Evolutionary conservation across 1,140 invertebrate genomes (phyloP).

Genomic region (Diuraphis noxia): DNA sequence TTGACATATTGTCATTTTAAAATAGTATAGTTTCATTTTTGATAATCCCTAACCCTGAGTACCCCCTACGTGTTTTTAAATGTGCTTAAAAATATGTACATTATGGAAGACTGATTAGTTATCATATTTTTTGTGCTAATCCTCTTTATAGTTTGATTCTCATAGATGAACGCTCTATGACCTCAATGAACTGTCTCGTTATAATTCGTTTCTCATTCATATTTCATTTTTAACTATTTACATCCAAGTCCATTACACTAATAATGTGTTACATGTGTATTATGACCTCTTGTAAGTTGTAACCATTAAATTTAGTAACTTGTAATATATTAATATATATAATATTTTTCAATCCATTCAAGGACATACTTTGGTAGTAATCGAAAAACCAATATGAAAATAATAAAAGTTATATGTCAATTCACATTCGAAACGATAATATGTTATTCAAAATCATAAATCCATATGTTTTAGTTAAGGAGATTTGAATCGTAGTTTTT

Average conservation of each 20-base stretch:
- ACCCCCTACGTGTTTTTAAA: background rate
- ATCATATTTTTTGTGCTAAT: conserved; percentile 16
- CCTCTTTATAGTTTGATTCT: conserved; percentile 19
- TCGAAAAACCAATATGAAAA: background rate
- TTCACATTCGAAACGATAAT: background rate
- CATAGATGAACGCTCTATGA: background rate
- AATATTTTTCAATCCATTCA: background rate
- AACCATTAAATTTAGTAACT: background rate
- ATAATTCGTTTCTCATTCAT: conserved; percentile 23
- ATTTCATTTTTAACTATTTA: conserved; percentile 8
- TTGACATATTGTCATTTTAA: background rate
- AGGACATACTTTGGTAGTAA: background rate
- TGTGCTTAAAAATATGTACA: background rate
- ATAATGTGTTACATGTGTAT: conserved; percentile 21
- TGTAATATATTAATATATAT: background rate
- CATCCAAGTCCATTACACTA: background rate
- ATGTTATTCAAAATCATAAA: background rate
- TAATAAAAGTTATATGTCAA: background rate
- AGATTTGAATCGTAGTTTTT: background rate
- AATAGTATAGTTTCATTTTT: background rate
- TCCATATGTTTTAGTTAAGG: background rate
- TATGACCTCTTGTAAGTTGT: conserved; percentile 29
- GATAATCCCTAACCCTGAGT: background rate
- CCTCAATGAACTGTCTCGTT: conserved; percentile 11
- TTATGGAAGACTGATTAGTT: background rate